Base-by-base conservation (phyloP, 2,888 invertebrate genomes). In the Stratiomys singularior region DNA sequence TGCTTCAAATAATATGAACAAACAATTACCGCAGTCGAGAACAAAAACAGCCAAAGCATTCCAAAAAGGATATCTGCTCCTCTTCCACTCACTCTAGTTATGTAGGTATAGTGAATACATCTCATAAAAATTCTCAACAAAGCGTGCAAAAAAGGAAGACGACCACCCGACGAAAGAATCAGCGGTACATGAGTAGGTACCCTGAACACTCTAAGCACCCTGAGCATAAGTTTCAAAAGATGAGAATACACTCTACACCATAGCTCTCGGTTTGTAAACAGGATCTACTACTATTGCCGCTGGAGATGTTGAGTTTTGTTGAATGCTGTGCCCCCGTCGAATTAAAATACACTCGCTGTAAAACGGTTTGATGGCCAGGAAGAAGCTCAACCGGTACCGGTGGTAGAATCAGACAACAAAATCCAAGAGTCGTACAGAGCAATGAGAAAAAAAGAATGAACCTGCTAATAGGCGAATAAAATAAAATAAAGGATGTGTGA, bases 1-100 rank as follows among this genome's bases (percentile, higher is more conserved):
- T 74, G 74, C 74, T 74, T 74, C 74, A 74, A 74, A 74, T 74
- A 74, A 74, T 74, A 74, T 37, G 74, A 74, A 74, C 74, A 74
- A 74, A 74, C 74, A 74, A 74, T 74, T 52, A 74, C 37, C 74
- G 69, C 37, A 37, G 37, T 37, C 37, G 47, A 46, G 47, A 69
- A 69, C 74, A 74, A 74, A 60, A 74, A 37, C 74, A 60, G 27
- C 52, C 37, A 69, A 69, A 69, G 25, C 46, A 69, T 69, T 69
- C 47, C 13, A 46, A 69, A 69, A 69, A 30, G 69, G 60, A 60
- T 60, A 69, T 69, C 21, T 47, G 15, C 64, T 37, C 37, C 37
- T 37, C 37, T 37, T 63, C 63, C 63, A 15, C 37, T 37, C 37
- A 37, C 37, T 37, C 37, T 9, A 37, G 37, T 5, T 37, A 52